A percentile compares a stretch with the other conserved stretches of the same genome.
Evolutionary conservation across 92 coral and sea anemone species (phyloP).

Genomic region (Actinostola sp.): DNA sequence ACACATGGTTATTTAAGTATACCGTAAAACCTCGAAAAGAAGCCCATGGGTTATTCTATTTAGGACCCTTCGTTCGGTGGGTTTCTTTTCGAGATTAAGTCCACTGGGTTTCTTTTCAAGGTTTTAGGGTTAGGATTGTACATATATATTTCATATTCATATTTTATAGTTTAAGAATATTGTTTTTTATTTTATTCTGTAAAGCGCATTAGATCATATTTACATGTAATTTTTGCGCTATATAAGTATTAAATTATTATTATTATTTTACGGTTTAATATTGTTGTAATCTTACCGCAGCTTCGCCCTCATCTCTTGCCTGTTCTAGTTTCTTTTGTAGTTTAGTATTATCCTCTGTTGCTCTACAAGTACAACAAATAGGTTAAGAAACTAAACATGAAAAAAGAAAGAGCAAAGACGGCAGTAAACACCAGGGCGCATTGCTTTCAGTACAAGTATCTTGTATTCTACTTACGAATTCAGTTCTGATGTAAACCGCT

Average conservation of each 20-base stretch:
- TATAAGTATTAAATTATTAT: too few species aligned
- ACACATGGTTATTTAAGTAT: background rate
- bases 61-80: too few species aligned
- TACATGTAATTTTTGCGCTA: too few species aligned
- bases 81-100: too few species aligned
- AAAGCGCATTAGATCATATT: too few species aligned
- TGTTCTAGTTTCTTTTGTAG: conserved; percentile 75
- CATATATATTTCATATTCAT: too few species aligned
- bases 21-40: too few species aligned
- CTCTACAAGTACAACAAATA: conserved; percentile 38
- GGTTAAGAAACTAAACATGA: background rate
- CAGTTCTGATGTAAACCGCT: conserved; percentile 74
- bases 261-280: background rate
- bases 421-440: background rate
- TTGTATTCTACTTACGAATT: conserved; percentile 63
- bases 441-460: background rate
- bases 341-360: conserved; percentile 78
- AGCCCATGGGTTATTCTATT: too few species aligned
- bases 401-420: background rate
- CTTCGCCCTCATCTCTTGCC: conserved; percentile 72
- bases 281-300: conserved; percentile 80
- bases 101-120: too few species aligned
- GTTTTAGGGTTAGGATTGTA: too few species aligned
- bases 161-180: too few species aligned
- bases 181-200: too few species aligned